These are phyloP conservation scores for Didymodactylos carnosus DNA, from an alignment of 2,888 invertebrate species.

Conservation along the genomic window DNA sequence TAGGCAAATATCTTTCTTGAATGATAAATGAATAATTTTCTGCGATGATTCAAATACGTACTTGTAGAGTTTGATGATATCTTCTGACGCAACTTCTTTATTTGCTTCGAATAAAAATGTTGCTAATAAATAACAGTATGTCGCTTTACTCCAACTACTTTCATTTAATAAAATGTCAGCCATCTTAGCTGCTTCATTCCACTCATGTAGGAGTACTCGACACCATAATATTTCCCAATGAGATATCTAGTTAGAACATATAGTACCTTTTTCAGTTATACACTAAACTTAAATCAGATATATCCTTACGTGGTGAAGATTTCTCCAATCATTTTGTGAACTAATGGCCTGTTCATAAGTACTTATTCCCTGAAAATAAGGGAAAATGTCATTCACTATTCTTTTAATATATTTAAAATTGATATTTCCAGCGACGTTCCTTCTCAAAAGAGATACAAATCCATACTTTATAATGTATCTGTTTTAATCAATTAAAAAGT, in stretches of 20 bases:
- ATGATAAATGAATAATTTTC: too few species aligned
- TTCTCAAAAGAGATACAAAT: too few species aligned
- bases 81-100: not conserved
- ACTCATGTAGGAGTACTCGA: conserved; percentile 40
- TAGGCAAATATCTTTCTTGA: too few species aligned
- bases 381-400: not conserved
- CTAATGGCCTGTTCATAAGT: conserved; percentile 62
- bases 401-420: too few species aligned
- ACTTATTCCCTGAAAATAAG: conserved; percentile 40
- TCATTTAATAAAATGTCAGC: conserved; percentile 51
- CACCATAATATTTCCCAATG: conserved; percentile 79
- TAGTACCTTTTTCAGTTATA: not conserved
- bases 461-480: not conserved
- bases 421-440: too few species aligned
- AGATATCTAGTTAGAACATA: conserved; percentile 11
- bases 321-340: conserved; percentile 63
- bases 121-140: conserved; percentile 47
- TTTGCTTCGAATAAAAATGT: not conserved
- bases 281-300: too few species aligned
- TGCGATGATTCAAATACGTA: not conserved
- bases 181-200: conserved; percentile 54
- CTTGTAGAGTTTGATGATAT: not conserved
- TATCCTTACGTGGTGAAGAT: conserved; percentile 74
- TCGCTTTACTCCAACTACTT: conserved; percentile 74
- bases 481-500: too few species aligned